Evolutionary conservation across 2,113 vertebrate genomes (phyloP).

Genomic region (Epinephelus moara): DNA sequence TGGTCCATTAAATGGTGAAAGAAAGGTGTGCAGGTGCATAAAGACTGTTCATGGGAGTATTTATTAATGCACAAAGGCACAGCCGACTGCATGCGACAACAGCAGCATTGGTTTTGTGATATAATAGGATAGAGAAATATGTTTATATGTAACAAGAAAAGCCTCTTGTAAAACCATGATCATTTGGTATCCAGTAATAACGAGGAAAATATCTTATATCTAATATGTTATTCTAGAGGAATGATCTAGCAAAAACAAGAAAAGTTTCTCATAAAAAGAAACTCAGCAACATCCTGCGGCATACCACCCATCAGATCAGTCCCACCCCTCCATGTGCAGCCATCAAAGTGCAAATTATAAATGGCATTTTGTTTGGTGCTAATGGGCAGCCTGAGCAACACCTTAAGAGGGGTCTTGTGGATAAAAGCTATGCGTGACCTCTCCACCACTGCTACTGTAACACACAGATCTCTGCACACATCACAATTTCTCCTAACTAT

Average conservation of each 20-base stretch:
- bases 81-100: no score
- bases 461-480: constrained; percentile 18
- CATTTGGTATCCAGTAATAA: not conserved
- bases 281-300: no score
- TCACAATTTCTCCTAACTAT: constrained; percentile 17
- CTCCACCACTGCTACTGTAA: not conserved
- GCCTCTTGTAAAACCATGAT: not conserved
- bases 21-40: not conserved
- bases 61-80: not conserved
- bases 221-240: not conserved
- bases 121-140: not conserved
- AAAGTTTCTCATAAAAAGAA: not conserved
- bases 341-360: not conserved
- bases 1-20: not conserved
- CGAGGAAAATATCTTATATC: not conserved
- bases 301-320: not conserved
- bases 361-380: not conserved
- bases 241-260: not conserved
- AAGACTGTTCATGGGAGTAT: not conserved
- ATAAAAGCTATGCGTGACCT: constrained; percentile 41
- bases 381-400: constrained; percentile 5
- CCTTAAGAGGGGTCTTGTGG: not conserved
- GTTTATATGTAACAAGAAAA: no score
- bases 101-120: not conserved
- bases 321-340: not conserved